Evolutionary conservation across 1,140 invertebrate genomes (phyloP).

Genomic region (Brachionus rubens): DNA sequence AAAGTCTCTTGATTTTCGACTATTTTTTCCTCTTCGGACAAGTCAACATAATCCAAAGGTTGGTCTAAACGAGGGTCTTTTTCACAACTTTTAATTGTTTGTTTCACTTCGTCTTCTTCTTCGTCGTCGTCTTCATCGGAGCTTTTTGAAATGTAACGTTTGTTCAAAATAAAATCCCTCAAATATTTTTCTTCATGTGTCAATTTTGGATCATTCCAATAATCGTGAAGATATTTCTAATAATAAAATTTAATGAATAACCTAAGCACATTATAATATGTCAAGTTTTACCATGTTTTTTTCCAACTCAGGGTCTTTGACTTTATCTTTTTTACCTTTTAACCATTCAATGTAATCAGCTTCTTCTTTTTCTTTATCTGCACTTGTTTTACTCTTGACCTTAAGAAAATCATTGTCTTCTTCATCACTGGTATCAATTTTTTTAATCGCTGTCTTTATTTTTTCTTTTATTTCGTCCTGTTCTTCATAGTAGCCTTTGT

Average conservation of each 20-base stretch:
- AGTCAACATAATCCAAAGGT: slow-evolving; percentile 68
- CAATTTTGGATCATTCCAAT: slow-evolving; percentile 75
- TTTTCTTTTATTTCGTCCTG: slow-evolving; percentile 67
- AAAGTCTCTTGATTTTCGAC: slow-evolving; percentile 80
- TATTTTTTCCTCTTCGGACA: slow-evolving; percentile 75
- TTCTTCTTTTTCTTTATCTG: slow-evolving; percentile 64
- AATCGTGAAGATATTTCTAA: slow-evolving; percentile 71
- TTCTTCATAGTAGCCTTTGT: slow-evolving; percentile 66
- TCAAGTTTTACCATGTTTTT: slow-evolving; percentile 8
- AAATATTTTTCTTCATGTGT: slow-evolving; percentile 81
- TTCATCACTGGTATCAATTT: slow-evolving; percentile 31
- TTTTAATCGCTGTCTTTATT: not conserved
- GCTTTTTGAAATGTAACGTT: slow-evolving; percentile 65
- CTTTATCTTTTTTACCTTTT: slow-evolving; percentile 69
- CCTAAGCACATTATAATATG: too few relatives aligned
- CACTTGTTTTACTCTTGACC: slow-evolving; percentile 38
- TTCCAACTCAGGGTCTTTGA: slow-evolving; percentile 61
- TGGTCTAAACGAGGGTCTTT: slow-evolving; percentile 69
- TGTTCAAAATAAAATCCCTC: slow-evolving; percentile 85
- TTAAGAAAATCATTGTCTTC: slow-evolving; percentile 48
- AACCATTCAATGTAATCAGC: slow-evolving; percentile 76
- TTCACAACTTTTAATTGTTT: slow-evolving; percentile 5
- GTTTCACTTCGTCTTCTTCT: slow-evolving; percentile 52
- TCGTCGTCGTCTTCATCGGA: slow-evolving; percentile 64
- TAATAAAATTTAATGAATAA: too few relatives aligned